Evolutionary conservation across 2,888 invertebrate genomes (phyloP).

Genomic region (Thysanoteuthis rhombus): DNA sequence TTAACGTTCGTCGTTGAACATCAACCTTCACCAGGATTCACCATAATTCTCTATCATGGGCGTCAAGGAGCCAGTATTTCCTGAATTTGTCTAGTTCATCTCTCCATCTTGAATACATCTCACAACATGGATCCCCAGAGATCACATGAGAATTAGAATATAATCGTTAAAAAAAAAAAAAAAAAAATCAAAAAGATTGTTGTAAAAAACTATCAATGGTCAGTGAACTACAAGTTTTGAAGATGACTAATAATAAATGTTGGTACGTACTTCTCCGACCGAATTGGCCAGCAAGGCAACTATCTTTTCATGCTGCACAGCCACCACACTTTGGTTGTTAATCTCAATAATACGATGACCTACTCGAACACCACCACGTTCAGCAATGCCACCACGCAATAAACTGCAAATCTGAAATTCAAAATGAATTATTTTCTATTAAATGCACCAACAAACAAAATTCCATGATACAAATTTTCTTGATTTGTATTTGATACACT

Average conservation of each 20-base stretch:
- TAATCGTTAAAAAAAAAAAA: no score
- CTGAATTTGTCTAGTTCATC: no score
- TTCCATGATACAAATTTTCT: not conserved
- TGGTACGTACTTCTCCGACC: constrained; percentile 91
- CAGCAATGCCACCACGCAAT: constrained; percentile 97
- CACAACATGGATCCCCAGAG: no score
- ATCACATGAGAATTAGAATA: no score
- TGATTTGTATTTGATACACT: not conserved
- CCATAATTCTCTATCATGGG: no score
- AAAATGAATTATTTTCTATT: not conserved
- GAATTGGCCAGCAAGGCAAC: constrained; percentile 98
- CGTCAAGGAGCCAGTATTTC: no score
- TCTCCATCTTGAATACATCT: no score
- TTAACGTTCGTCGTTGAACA: no score
- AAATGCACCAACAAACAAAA: no score
- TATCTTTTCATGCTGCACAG: constrained; percentile 99
- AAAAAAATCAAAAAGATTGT: no score
- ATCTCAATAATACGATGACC: constrained; percentile 99
- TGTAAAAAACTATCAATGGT: no score
- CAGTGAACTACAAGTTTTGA: not conserved
- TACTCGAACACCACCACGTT: constrained; percentile 97
- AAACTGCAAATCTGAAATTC: constrained; percentile 90
- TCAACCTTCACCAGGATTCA: no score
- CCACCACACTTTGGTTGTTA: constrained; percentile 98
- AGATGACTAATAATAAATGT: not conserved